Evolutionary conservation across 2,113 vertebrate species (phyloP).

Genomic region (Forbesichthys agassizii): DNA sequence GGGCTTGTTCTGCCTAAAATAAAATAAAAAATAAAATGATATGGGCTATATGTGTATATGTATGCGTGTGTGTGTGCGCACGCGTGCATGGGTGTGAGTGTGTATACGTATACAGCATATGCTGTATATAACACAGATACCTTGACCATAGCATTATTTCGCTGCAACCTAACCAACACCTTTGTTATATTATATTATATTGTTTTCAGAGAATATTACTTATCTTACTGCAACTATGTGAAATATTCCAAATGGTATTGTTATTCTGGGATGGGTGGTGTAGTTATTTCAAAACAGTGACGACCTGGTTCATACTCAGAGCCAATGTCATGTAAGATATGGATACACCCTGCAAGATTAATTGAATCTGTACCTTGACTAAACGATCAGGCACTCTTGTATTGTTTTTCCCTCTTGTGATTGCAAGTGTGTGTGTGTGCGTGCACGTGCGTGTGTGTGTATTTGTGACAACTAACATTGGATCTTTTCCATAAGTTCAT

Average conservation of each 20-base stretch:
- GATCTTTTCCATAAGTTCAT: no score
- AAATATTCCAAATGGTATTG: not conserved
- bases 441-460: not conserved
- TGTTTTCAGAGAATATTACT: not conserved
- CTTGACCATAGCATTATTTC: no score
- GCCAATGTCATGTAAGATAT: slow-evolving; percentile 12
- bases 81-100: no score
- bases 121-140: no score
- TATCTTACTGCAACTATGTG: not conserved
- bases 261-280: not conserved
- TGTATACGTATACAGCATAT: no score
- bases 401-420: not conserved
- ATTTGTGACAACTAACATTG: no score
- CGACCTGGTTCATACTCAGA: slow-evolving; percentile 1
- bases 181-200: no score
- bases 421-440: not conserved
- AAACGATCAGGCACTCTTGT: not conserved
- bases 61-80: no score
- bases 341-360: not conserved
- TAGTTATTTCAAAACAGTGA: slow-evolving; percentile 3
- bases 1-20: no score
- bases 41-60: no score
- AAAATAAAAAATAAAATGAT: no score
- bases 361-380: not conserved
- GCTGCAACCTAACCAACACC: no score